phyloP scores from a whole-genome alignment of 2,113 vertebrate species.

The Nipponia nippon region DNA sequence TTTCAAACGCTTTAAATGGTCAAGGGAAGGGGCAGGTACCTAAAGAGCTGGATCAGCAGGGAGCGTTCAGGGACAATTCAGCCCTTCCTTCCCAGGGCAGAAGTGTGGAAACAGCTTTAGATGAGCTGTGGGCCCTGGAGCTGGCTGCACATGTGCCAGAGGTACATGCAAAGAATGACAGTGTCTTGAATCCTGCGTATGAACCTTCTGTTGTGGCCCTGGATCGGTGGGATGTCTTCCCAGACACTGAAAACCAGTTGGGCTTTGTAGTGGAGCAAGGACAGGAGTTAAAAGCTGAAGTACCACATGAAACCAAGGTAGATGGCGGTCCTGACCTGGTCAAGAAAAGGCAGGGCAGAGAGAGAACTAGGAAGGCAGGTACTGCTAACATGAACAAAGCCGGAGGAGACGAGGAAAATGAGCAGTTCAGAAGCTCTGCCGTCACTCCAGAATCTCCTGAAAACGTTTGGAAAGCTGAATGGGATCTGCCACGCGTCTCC shows the following conservation, averaged over 20 bases:
- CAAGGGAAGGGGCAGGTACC: background rate
- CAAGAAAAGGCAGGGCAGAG: conserved; percentile 66
- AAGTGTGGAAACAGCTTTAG: background rate
- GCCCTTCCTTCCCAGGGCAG: background rate
- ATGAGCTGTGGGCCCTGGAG: conserved; percentile 24
- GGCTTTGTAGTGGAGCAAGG: background rate
- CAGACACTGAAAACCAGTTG: conserved; percentile 66
- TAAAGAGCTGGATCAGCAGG: background rate
- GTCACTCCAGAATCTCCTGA: conserved; percentile 62
- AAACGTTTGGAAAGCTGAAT: conserved; percentile 28
- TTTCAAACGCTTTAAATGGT: conserved; percentile 27
- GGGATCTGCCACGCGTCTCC: conserved; percentile 14
- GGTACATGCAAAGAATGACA: background rate
- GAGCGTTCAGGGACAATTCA: background rate
- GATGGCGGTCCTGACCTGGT: background rate
- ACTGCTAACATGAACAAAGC: background rate
- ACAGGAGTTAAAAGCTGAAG: background rate
- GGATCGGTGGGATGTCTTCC: conserved; percentile 73
- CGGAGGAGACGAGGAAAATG: conserved; percentile 66
- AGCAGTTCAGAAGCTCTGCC: conserved; percentile 67
- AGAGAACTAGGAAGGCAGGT: background rate
- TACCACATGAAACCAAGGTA: background rate
- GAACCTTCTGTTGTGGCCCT: conserved; percentile 64
- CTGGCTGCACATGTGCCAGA: background rate
- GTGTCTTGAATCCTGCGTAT: background rate